Base-by-base conservation (phyloP, 2,888 invertebrate species). In the Protodeltote pygarga region DNA sequence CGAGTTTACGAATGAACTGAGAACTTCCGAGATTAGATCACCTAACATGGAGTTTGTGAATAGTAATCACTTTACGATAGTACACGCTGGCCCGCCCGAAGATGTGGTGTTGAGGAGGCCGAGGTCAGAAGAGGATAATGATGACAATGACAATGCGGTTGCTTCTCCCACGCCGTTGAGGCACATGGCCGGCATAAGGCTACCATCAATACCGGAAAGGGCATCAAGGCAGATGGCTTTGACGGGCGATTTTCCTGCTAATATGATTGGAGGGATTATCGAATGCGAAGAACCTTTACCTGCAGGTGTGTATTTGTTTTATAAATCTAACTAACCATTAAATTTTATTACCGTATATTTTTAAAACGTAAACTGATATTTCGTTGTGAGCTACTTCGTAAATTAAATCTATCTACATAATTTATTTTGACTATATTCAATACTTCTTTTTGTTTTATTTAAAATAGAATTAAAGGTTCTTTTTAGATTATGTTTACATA, bases 231-330 rank as follows among this genome's bases (percentile, higher is more conserved):
- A 93, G 82, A 85, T 93, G 92, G 87, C 94, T 73, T 71, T 92
- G 81, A 83, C 93, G 72, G 79, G 94, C 79, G 85, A 93, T 87
- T 92, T 90, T 65, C 92, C 92, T 15, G 90, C 92, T 14, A 91
- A 91, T 75, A 92, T 92, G 92, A 92, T 92, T 71, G 92, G 92
- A 24, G 92, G 92, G 42, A 92, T 93, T 39, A 93, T 93, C 17
- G 94, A 94, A 65, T 93, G 93, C 53, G 97, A 97, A 69, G 97
- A 97, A 76, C 96, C 97, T 8, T 87, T 98, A 60, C 98, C 98
- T 29, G 95, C 96, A 71, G 96, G 97, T 97, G 89, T 92, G 93
- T 68, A 48, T 33, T 32, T 19, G 10, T 25, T 20, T 49, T 24
- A 29, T 19, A 9, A 14, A 24, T 6, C 9, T 39, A 39, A 31